A percentile compares a stretch with the other conserved stretches of the same genome.
phyloP scores from a whole-genome alignment of 2,797 vertebrate genomes.

The Melanotaenia pygmaea region DNA sequence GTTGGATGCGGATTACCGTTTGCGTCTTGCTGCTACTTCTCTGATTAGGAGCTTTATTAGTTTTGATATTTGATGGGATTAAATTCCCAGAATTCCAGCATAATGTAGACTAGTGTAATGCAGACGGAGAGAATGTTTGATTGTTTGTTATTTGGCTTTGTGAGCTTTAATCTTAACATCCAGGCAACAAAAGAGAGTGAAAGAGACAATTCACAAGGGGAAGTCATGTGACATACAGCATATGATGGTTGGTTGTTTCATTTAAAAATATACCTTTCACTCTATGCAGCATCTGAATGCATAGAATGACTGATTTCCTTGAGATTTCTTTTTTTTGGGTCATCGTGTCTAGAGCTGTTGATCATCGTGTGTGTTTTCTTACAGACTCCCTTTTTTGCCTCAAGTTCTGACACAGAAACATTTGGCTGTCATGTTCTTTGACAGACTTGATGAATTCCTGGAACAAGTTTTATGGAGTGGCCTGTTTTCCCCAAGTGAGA shows the following conservation, averaged over 20 bases:
- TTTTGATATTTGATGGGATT: conserved; percentile 34
- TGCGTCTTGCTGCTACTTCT: conserved; percentile 5
- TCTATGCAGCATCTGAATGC: conserved; percentile 21
- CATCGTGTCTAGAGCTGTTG: conserved; percentile 22
- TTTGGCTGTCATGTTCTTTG: conserved; percentile 69
- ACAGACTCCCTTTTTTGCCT: conserved; percentile 27
- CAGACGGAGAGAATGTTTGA: conserved; percentile 12
- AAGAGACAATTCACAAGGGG: conserved; percentile 38
- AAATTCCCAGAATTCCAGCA: conserved; percentile 3
- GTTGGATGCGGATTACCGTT: conserved; percentile 9
- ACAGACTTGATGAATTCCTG: conserved; percentile 77
- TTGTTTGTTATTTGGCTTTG: conserved; percentile 29
- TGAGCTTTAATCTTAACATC: conserved; percentile 49
- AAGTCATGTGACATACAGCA: conserved; percentile 27
- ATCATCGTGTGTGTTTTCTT: conserved; percentile 58
- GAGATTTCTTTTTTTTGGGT: conserved; percentile 34
- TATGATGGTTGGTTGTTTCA: conserved; percentile 48
- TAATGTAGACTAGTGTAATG: conserved; percentile 28
- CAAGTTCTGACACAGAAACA: conserved; percentile 69
- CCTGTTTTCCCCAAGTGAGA: conserved; percentile 69
- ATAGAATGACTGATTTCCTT: conserved; percentile 31
- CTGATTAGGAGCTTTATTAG: conserved; percentile 33
- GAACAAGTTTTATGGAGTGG: conserved; percentile 73
- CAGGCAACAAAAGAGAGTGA: conserved; percentile 25
- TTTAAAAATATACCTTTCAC: conserved; percentile 16